Base-by-base conservation (phyloP, 1,140 invertebrate genomes). In the Scaptodrosophila lebanonensis region DNA sequence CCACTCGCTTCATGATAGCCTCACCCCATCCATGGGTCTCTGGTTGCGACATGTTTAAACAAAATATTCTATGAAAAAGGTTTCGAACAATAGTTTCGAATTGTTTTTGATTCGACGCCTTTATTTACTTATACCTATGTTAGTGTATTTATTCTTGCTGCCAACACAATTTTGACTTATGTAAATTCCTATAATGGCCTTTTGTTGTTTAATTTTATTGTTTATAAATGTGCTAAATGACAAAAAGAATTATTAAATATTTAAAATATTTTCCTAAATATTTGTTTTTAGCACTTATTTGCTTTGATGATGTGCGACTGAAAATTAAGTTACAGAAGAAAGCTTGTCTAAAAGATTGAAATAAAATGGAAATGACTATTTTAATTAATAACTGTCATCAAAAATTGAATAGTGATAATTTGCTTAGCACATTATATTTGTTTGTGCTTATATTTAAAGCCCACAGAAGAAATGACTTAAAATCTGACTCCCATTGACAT, bases 111-210 rank as follows among this genome's bases (percentile, higher is more conserved):
- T 39, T 62, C 59, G 56, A 62, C 56, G 52, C 13, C 59, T 36
- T 54, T 33, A 8, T 20, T 7, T 42, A 25, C 49, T 13, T 61
- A 40, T 42, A 61, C 36, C 29, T 48, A 18, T 39, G 42, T 48
- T 62, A 25, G 59, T 49, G 9, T 47, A 29, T 22, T 25, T 12
- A 25, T 45, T 32, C 33, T 51, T 45, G 35, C 29, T 42, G 22
- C 42, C 35, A 56, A 61, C 22, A 61, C 56, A 36, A 56, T 38
- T 61, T 68, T 61, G 73, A 77, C 68, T 77, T 77, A 77, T 77
- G 76, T 66, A 72, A 77, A 77, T 68, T 79, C 65, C 60, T 69
- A 59, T 79, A 77, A 77, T 79, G 72, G 73, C 39, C 73, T 77
- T 79, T 79, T 79, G 68, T 77, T 67, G 72, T 76, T 77, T 62